phyloP scores from a whole-genome alignment of 35 echinoderm and acorn worm species.

The Patiria miniata region DNA sequence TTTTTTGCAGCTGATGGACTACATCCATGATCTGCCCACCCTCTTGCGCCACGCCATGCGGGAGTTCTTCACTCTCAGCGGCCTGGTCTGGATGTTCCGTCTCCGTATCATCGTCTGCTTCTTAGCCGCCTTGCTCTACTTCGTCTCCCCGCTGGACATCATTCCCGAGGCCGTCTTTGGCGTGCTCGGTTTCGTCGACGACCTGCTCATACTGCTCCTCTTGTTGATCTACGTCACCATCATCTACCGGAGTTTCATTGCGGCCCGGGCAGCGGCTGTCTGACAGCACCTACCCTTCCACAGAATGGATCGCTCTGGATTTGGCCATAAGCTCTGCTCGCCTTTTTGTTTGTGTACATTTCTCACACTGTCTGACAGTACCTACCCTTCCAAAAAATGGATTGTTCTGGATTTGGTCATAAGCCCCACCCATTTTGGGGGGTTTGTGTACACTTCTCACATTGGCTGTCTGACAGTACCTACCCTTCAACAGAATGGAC shows the following conservation, averaged over 20 bases:
- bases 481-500: no score
- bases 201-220: slow-evolving; percentile 81
- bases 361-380: no score
- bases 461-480: no score
- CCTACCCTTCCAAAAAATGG: no score
- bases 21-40: slow-evolving; percentile 88
- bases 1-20: slow-evolving; percentile 97
- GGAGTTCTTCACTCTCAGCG: slow-evolving; percentile 87
- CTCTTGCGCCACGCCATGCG: slow-evolving; percentile 75
- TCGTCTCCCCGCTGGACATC: slow-evolving; percentile 89
- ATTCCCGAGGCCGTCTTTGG: slow-evolving; percentile 99
- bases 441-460: no score
- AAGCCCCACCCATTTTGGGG: no score
- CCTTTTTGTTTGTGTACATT: no score
- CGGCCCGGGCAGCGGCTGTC: slow-evolving; percentile 52
- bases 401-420: no score
- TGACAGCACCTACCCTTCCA: not conserved
- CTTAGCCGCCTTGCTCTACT: slow-evolving; percentile 76
- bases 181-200: slow-evolving; percentile 85
- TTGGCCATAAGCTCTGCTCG: no score
- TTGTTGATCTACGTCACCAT: slow-evolving; percentile 88
- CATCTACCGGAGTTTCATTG: slow-evolving; percentile 89
- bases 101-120: slow-evolving; percentile 92
- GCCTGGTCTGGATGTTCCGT: slow-evolving; percentile 98
- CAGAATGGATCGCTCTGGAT: no score